phyloP scores from a whole-genome alignment of 1,140 invertebrate genomes.

The Paraescarpia echinospica region DNA sequence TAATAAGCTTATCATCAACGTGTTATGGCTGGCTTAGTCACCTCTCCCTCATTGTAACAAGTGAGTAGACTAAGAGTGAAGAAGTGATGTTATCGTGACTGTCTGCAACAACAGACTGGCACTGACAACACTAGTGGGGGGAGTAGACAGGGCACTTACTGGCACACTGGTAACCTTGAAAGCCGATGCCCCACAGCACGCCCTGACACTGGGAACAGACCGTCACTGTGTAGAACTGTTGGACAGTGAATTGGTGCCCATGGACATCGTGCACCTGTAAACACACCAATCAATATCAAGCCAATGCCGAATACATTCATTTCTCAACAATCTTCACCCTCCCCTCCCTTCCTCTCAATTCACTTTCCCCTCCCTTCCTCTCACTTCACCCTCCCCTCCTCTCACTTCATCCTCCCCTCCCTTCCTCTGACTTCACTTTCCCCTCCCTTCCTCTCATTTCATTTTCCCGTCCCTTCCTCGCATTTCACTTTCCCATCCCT shows the following conservation, averaged over 20 bases:
- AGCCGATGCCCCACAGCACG: conserved; percentile 90
- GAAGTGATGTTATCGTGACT: too few species aligned
- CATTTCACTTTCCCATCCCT: neutral
- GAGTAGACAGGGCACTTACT: conserved; percentile 61
- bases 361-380: neutral
- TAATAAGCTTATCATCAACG: neutral
- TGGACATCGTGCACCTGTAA: neutral
- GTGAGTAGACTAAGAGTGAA: too few species aligned
- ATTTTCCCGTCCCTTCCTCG: neutral
- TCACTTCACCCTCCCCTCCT: too few species aligned
- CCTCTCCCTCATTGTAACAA: too few species aligned
- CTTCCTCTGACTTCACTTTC: too few species aligned
- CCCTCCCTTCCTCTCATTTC: neutral
- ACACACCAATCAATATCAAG: too few species aligned
- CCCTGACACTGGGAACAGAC: conserved; percentile 91
- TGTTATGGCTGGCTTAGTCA: too few species aligned
- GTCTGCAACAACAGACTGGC: too few species aligned
- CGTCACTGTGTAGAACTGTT: conserved; percentile 85
- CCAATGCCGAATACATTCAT: too few species aligned
- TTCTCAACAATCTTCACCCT: too few species aligned
- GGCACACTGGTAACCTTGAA: conserved; percentile 89
- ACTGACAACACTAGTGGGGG: too few species aligned
- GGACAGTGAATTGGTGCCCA: conserved; percentile 86
- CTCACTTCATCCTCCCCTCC: neutral
- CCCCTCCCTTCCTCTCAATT: too few species aligned